Conservation (phyloP, 2,888 invertebrate species). For the Automeris io region DNA sequence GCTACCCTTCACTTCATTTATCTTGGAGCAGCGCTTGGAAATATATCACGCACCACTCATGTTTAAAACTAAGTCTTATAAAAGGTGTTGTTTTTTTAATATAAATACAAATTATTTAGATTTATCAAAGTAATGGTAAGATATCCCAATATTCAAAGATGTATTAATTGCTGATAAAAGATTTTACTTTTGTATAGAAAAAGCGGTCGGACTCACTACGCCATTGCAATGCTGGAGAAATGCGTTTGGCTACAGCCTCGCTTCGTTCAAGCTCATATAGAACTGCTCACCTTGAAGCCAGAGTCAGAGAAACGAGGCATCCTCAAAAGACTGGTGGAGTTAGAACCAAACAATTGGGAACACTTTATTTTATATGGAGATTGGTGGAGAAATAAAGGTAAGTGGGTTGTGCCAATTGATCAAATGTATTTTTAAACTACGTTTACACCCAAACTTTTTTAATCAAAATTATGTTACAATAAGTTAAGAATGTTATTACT, state of each 20-base stretch:
- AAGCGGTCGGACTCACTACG: constrained; percentile 79
- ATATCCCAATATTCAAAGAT: background rate
- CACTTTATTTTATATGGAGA: constrained; percentile 84
- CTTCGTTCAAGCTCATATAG: constrained; percentile 83
- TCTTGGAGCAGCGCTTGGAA: too few species aligned
- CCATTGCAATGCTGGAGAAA: constrained; percentile 80
- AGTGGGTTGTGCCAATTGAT: constrained; percentile 13
- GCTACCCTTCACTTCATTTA: too few species aligned
- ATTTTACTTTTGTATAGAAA: constrained; percentile 59
- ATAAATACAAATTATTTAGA: too few species aligned
- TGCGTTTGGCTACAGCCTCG: constrained; percentile 81
- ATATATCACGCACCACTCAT: too few species aligned
- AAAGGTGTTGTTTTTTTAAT: too few species aligned
- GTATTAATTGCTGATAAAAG: background rate
- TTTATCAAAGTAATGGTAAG: too few species aligned
- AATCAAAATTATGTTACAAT: too few species aligned
- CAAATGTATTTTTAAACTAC: background rate
- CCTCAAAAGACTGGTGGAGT: constrained; percentile 76
- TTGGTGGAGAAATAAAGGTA: constrained; percentile 83
- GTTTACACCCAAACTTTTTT: background rate
- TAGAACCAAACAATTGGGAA: constrained; percentile 83
- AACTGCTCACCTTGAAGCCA: constrained; percentile 77
- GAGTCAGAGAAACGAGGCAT: constrained; percentile 77
- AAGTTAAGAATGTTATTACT: too few species aligned
- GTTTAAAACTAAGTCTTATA: too few species aligned